Conservation (phyloP, 2,888 invertebrate genomes). For the Laothoe populi region DNA sequence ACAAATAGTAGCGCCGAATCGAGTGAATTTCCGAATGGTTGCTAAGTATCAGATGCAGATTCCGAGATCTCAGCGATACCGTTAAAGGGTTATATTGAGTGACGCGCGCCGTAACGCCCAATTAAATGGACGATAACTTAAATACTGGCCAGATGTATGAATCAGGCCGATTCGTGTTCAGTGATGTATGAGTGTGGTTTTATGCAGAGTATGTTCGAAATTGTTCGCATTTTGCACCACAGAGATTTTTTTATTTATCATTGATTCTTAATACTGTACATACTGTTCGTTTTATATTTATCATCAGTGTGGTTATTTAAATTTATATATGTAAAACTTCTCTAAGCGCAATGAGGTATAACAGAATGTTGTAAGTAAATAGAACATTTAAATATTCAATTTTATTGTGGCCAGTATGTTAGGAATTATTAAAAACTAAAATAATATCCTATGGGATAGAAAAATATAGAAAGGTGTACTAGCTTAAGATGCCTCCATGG, state of each 20-base stretch:
- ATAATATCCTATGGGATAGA: too few relatives aligned
- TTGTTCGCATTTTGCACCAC: neutral
- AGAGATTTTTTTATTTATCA: neutral
- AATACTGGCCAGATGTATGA: constrained; percentile 54
- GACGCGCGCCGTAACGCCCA: constrained; percentile 68
- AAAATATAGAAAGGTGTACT: too few relatives aligned
- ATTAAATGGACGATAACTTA: constrained; percentile 68
- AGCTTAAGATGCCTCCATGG: too few relatives aligned
- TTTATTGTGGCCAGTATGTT: too few relatives aligned
- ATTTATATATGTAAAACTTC: too few relatives aligned
- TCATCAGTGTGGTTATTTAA: too few relatives aligned
- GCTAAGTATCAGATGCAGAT: constrained; percentile 66
- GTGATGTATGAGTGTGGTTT: constrained; percentile 15
- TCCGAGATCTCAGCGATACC: constrained; percentile 63
- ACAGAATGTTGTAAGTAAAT: too few relatives aligned
- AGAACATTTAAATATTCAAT: too few relatives aligned
- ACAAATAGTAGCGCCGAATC: constrained; percentile 48
- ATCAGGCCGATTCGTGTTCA: constrained; percentile 40
- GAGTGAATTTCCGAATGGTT: constrained; percentile 34
- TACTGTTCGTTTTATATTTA: neutral
- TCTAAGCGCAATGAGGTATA: too few relatives aligned
- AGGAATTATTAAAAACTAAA: too few relatives aligned
- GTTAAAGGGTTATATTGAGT: constrained; percentile 75
- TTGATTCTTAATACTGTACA: neutral
- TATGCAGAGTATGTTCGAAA: neutral